Conservation (phyloP, 2,797 vertebrate genomes). For the Loriculus beryllinus region DNA sequence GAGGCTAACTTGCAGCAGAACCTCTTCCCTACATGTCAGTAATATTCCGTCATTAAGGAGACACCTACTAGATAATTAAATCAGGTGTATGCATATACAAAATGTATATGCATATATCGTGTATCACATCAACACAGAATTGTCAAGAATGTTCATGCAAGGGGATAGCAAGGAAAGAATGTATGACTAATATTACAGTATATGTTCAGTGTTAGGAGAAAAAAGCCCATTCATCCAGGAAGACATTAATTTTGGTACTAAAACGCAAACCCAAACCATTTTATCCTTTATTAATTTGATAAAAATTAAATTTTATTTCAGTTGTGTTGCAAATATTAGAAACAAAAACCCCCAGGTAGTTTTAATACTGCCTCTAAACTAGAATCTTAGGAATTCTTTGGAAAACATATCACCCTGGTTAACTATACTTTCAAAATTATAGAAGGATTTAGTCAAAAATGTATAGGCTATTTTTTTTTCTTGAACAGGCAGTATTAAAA, state of each 20-base stretch:
- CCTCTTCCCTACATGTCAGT: not conserved
- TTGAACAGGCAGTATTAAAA: conserved; percentile 76
- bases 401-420: not conserved
- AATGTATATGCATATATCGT: not conserved
- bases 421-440: not conserved
- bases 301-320: conserved; percentile 10
- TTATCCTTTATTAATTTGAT: conserved; percentile 24
- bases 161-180: not conserved
- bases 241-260: conserved; percentile 34
- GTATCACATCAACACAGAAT: conserved; percentile 6
- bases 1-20: not conserved
- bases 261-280: conserved; percentile 21
- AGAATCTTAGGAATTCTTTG: not conserved
- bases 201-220: conserved; percentile 1
- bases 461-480: not conserved
- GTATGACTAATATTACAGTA: not conserved
- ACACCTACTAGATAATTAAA: not conserved
- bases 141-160: conserved; percentile 40
- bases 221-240: conserved; percentile 26
- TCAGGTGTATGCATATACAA: not conserved
- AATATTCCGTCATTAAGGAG: not conserved
- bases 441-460: not conserved
- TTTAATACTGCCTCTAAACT: conserved; percentile 73
- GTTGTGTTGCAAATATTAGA: conserved; percentile 9
- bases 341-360: not conserved